Base-by-base conservation (phyloP, 2,797 vertebrate species). In the Anomalospiza imberbis region DNA sequence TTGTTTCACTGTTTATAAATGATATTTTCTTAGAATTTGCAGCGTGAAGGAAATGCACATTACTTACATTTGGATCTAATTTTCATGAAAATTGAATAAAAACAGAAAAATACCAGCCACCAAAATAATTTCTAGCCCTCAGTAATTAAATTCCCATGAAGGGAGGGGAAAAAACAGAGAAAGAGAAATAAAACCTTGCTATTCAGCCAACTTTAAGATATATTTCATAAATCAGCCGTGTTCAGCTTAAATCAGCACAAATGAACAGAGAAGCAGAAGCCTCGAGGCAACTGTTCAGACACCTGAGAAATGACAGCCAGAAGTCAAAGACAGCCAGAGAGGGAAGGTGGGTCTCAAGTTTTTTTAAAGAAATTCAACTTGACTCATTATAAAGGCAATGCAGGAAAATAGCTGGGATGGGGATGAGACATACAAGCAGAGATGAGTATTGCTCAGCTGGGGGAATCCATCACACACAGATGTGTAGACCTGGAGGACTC, bases 1-100 rank as follows among this genome's bases (percentile, higher is more conserved):
- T 95, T 95, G 79, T 91, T 95, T 95, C 89, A 77, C 38, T 89
- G 68, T 85, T 94, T 91, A 67, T 67, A 96, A 94, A 68, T n/a
- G 36, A 45, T 77, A 87, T 74, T 94, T 96, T 74, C 80, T 65
- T 61, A 80, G 78, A 92, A 94, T 85, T 91, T 94, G 28, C 61
- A 95, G 86, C 13, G 0, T 89, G 88, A 91, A 93, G 29, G 50
- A 95, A 96, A 95, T 87, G 89, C 60, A 89, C 7, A 13, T 68
- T 51, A 71, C 71, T 95, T 92, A 77, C 0, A 3, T 65, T 85
- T 85, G 19, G 53, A 79, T 85, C 86, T 65, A 87, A 91, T 95
- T 95, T 93, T 95, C 50, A 87, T 57, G 31, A 95, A 89, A 95
- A 95, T 29, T 68, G 58, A 93, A 93, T 85, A 82, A 93, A 85